Evolutionary conservation across 1,140 invertebrate genomes (phyloP).

Genomic region (Pseudomyrmex concolor): DNA sequence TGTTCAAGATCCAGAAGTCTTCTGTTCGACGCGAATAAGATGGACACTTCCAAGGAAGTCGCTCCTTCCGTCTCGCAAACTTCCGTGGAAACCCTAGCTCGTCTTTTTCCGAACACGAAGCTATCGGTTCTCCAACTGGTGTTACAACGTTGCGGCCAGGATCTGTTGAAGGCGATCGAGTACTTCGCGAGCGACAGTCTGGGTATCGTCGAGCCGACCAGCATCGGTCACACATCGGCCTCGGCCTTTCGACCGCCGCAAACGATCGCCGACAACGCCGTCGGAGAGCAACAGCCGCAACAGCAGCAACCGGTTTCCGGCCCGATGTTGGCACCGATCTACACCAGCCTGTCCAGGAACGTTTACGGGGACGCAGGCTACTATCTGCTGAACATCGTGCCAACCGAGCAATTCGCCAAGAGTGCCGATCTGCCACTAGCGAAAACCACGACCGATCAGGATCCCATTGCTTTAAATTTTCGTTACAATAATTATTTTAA

Average conservation of each 20-base stretch:
- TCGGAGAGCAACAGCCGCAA: constrained; percentile 41
- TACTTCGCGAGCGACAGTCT: constrained; percentile 85
- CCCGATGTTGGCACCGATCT: constrained; percentile 69
- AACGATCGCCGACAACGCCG: constrained; percentile 24
- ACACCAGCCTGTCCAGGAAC: constrained; percentile 74
- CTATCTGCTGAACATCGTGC: constrained; percentile 78
- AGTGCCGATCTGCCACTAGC: constrained; percentile 53
- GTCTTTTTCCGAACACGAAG: constrained; percentile 95
- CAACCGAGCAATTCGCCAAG: constrained; percentile 70
- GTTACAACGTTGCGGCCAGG: constrained; percentile 93
- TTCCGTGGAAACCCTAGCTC: constrained; percentile 93
- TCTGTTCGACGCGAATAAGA: constrained; percentile 38
- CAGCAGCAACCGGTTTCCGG: constrained; percentile 42
- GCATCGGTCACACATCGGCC: neutral
- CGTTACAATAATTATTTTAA: constrained; percentile 78
- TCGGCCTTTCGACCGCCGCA: constrained; percentile 77
- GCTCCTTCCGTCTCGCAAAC: constrained; percentile 84
- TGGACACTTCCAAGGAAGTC: constrained; percentile 65
- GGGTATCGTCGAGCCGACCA: constrained; percentile 61
- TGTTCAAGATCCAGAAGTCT: constrained; percentile 39
- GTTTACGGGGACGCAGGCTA: constrained; percentile 77
- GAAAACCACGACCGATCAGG: constrained; percentile 66
- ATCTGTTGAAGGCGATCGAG: constrained; percentile 92
- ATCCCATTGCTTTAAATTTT: constrained; percentile 72
- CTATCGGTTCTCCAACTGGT: constrained; percentile 94